Evolutionary conservation across 2,113 vertebrate species (phyloP).

Genomic region (Triplophysa dalaica): DNA sequence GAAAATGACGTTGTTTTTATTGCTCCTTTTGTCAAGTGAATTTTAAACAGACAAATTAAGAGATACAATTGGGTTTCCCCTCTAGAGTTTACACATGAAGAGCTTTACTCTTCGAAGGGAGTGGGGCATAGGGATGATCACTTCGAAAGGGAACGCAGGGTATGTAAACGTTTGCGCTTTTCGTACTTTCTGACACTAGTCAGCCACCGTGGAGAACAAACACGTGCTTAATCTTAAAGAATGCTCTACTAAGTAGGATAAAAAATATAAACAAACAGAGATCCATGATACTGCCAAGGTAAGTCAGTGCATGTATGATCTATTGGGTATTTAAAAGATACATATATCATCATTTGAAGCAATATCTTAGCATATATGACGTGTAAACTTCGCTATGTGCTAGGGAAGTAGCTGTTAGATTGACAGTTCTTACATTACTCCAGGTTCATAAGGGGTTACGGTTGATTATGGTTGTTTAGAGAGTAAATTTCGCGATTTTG

Average conservation of each 20-base stretch:
- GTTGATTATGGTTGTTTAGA: neutral
- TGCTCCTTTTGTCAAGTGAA: too few relatives aligned
- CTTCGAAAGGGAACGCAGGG: too few relatives aligned
- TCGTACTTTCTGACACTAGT: neutral
- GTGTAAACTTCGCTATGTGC: neutral
- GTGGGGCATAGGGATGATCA: too few relatives aligned
- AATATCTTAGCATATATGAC: neutral
- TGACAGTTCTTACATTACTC: neutral
- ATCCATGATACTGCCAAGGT: neutral
- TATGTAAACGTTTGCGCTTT: neutral
- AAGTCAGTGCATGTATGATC: neutral
- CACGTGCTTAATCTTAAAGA: neutral
- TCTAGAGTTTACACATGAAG: too few relatives aligned
- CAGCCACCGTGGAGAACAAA: neutral
- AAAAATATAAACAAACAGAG: neutral
- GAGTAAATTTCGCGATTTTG: neutral
- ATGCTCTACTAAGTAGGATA: neutral
- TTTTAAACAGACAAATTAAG: too few relatives aligned
- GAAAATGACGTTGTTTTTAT: too few relatives aligned
- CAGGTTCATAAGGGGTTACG: too few relatives aligned
- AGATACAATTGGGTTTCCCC: too few relatives aligned
- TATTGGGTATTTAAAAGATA: neutral
- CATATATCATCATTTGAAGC: neutral
- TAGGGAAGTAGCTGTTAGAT: slow-evolving; percentile 7
- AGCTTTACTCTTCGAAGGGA: too few relatives aligned